Evolutionary conservation across 1,140 invertebrate species (phyloP), one percentile per base, ranked within the genome.

Genomic region (Drosophila teissieri): DNA sequence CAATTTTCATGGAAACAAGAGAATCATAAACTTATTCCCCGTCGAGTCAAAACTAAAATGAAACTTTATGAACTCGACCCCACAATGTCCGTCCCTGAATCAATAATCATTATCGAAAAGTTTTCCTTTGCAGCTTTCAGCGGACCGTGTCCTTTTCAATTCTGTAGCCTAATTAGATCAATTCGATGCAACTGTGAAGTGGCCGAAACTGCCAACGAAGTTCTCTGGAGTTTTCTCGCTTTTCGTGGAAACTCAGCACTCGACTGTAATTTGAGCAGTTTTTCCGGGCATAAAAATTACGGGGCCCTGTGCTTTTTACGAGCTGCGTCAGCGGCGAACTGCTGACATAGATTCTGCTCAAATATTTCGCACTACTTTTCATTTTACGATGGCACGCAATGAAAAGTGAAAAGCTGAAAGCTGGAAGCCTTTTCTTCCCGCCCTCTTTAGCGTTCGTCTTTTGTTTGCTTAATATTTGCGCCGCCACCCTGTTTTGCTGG

Each of bases 331-430:
- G 48, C 39, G 36, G 36, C 40, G 42, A 42, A 64, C 60, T 78
- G 68, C 78, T 86, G 82, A 79, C 78, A 86, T 82, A 79, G 83
- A 88, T 88, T 86, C 46, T 19, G 55, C 40, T 76, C 77, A 82
- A 88, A 88, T 79, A 88, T 79, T 82, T 86, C 58, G 70, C 75
- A 82, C 75, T 75, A 86, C 74, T 86, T 88, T 82, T 82, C 75
- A 54, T 68, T 88, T 86, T 57, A 88, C 65, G 82, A 73, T 52
- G 83, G 75, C 83, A 73, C 63, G 78, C 83, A 88, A 88, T 82
- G 57, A 78, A 86, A 75, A 62, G 51, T 58, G 61, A 62, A 75
- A 70, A 70, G 53, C 40, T 81, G 53, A 78, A 86, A 85, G 53
- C 40, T 81, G 53, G 74, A 86, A 85, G 79, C 55, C 75, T 77